Evolutionary conservation across 2,113 vertebrate genomes (phyloP).

Genomic region (Ardeotis arabs): DNA sequence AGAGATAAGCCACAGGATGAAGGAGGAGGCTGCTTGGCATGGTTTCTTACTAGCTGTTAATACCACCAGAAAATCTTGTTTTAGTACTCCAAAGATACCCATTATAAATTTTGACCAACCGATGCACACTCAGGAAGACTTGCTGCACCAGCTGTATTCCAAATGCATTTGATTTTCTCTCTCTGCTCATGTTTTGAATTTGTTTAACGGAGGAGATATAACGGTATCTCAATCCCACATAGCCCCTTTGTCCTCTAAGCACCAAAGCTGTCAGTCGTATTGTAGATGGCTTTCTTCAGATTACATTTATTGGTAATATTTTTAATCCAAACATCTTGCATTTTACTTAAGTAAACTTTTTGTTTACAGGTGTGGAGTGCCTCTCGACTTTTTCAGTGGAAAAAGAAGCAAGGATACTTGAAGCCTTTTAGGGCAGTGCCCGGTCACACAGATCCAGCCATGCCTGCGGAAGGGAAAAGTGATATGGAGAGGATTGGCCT

Average conservation of each 20-base stretch:
- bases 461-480: conserved; percentile 79
- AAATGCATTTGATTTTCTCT: not conserved
- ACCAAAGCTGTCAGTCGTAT: not conserved
- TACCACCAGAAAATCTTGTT: not conserved
- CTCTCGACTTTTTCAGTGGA: not conserved
- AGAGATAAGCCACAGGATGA: not conserved
- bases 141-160: not conserved
- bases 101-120: not conserved
- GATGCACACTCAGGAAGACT: not conserved
- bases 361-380: not conserved
- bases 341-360: not conserved
- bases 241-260: not conserved
- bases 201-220: not conserved
- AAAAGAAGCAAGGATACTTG: not conserved
- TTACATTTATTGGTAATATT: not conserved
- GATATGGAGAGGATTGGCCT: conserved; percentile 90
- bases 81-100: not conserved
- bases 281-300: not conserved
- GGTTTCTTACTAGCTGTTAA: not conserved
- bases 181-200: not conserved
- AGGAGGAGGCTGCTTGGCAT: not conserved
- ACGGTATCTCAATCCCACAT: not conserved
- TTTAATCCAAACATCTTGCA: not conserved
- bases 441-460: conserved; percentile 17
- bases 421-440: not conserved